Conservation (phyloP, 2,113 vertebrate genomes). For the Chaetura pelagica region DNA sequence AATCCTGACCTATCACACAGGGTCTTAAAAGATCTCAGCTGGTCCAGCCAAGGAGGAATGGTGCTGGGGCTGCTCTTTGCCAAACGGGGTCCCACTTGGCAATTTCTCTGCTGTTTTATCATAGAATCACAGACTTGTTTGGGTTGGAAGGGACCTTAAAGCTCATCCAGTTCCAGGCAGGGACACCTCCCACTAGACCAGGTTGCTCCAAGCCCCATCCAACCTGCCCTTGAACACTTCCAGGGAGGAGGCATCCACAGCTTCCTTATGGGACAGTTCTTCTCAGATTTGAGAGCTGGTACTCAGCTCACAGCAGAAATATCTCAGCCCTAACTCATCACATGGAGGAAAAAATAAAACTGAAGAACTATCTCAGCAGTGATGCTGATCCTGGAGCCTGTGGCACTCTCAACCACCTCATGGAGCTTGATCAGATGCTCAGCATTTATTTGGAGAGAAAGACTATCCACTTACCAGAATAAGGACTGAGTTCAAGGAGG, state of each 20-base stretch:
- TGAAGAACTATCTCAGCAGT: neutral
- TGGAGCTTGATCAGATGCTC: neutral
- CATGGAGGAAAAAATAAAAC: neutral
- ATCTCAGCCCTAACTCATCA: neutral
- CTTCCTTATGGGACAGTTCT: neutral
- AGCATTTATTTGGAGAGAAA: neutral
- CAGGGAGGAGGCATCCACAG: too few relatives aligned
- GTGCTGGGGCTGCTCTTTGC: neutral
- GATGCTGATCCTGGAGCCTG: neutral
- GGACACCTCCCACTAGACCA: too few relatives aligned
- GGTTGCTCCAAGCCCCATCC: too few relatives aligned
- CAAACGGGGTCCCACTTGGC: neutral
- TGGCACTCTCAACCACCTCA: rapidly evolving
- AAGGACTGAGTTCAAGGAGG: neutral
- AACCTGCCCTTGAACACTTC: too few relatives aligned
- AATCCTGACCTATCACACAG: rapidly evolving
- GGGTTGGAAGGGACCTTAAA: too few relatives aligned
- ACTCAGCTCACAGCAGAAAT: neutral
- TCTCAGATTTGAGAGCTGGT: neutral
- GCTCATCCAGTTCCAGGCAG: too few relatives aligned
- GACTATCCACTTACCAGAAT: neutral
- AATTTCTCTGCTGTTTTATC: neutral
- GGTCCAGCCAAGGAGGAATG: neutral
- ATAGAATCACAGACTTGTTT: too few relatives aligned
- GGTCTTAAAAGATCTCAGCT: neutral